Conservation (phyloP, 2,113 vertebrate genomes). For the Calidris pygmaea region DNA sequence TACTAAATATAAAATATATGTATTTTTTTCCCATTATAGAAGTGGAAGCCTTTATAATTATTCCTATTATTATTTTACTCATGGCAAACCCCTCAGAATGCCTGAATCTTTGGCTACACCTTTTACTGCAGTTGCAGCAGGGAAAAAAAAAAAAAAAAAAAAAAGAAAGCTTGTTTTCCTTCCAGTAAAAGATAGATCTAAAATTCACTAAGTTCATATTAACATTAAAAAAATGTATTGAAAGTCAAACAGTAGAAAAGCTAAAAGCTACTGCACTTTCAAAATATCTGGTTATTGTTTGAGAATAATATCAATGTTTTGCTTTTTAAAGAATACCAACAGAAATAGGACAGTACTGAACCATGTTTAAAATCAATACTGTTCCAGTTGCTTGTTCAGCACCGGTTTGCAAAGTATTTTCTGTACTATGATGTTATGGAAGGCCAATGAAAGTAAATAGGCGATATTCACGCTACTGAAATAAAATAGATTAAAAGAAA, state of each 20-base stretch:
- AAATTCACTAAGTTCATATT: conserved; percentile 24
- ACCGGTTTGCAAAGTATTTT: conserved; percentile 30
- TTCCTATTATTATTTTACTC: neutral
- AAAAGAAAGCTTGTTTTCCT: neutral
- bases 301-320: neutral
- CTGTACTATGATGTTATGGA: conserved; percentile 8
- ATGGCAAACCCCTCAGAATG: neutral
- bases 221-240: neutral
- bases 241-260: neutral
- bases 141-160: neutral
- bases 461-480: conserved; percentile 17
- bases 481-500: conserved; percentile 47
- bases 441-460: conserved; percentile 54
- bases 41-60: neutral
- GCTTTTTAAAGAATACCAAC: neutral
- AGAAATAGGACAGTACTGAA: conserved; percentile 38
- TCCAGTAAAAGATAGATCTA: conserved; percentile 14
- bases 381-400: conserved; percentile 69
- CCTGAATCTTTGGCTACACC: conserved; percentile 39
- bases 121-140: conserved; percentile 73
- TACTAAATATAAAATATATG: neutral
- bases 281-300: neutral
- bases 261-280: neutral
- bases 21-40: neutral
- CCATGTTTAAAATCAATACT: conserved; percentile 44